Evolutionary conservation across 2,797 vertebrate species (phyloP), one percentile per base, ranked within the genome.

Genomic region (Benthosema pterotum): DNA sequence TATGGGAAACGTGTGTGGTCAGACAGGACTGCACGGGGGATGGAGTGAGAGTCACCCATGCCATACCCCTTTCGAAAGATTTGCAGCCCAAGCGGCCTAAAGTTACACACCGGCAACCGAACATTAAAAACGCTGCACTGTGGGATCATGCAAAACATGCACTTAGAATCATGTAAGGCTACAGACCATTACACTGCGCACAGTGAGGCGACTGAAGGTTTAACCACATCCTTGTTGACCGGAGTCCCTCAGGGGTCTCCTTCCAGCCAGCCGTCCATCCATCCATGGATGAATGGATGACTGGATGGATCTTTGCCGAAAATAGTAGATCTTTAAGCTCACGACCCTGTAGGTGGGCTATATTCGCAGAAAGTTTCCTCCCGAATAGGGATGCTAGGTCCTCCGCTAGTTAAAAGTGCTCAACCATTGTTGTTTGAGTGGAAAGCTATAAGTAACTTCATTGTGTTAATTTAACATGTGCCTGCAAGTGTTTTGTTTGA

Each of bases 1-100:
- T 5, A 70, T 12, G 52, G 52, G 50, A 49, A 63, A 16, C 42
- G 64, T 60, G 63, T 72, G 69, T 64, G 69, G 75, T 67, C 64
- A 42, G 48, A 42, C 43, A 52, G 19, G 51, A 25, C 13, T 52
- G 51, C 5, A 16, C 13, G 11, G 5, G 32, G 18, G 32, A 42
- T 15, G 11, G 12, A 16, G 12, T 18, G 11, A 50, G 18, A 53
- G 19, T 1, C 61, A 54, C 58, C 55, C 42, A 1, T 2, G 54
- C 18, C 57, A 19, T n/a, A n/a, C n/a, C 19, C 17, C 9, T 32
- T 50, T n/a, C 11, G 18, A 48, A 55, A 53, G 52, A 54, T 55
- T 28, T 67, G 19, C 42, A 17, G 42, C 42, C 17, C 13, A 0
- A 12, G 54, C 60, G 14, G n/a, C 53, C 55, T 46, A 12, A n/a